Base-by-base conservation (phyloP, 2,888 invertebrate genomes). In the Xylota segnis region DNA sequence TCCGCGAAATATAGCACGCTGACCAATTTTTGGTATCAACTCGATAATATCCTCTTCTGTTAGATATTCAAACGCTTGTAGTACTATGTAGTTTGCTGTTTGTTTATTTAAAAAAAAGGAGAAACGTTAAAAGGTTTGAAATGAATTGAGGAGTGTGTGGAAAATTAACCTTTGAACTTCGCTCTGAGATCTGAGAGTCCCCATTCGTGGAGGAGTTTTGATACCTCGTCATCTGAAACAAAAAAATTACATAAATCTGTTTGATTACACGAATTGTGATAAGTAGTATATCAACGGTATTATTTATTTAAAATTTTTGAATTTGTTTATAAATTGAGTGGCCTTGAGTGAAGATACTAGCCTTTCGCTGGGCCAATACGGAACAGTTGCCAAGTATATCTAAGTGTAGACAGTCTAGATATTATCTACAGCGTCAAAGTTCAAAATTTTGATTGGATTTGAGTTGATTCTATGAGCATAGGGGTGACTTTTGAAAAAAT, bases 1-100 rank as follows among this genome's bases (percentile, higher is more conserved):
- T 4, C 87, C 88, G 0, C 89, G 88, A 87, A 90, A 90, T 81
- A 89, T 89, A 5, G 89, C 88, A 4, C 89, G 88, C 61, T 88
- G 82, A 37, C 89, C 89, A 18, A 89, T 88, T 88, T 89, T 89
- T 23, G 89, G 89, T 87, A 89, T 88, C 5, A 90, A 83, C 43
- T 89, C 88, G 61, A 45, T 40, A 4, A 90, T 89, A 29, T 89
- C 89, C 0, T 71, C 78, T 47, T 89, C 89, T 14, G 88, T 89
- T 5, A 89, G 65, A 23, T 88, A 88, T 3, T 87, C 74, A n/a
- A 88, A 52, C 0, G 89, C 89, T 70, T 88, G 84, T 12, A 88
- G 58, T 6, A 81, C 56, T 18, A 84, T 71, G 23, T 76, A 84
- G 54, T 84, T 84, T 2, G 75, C 84, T 84, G 18, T 5, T 18